phyloP scores from a whole-genome alignment of 1,140 invertebrate species.

The Drosophila kurseongensis region DNA sequence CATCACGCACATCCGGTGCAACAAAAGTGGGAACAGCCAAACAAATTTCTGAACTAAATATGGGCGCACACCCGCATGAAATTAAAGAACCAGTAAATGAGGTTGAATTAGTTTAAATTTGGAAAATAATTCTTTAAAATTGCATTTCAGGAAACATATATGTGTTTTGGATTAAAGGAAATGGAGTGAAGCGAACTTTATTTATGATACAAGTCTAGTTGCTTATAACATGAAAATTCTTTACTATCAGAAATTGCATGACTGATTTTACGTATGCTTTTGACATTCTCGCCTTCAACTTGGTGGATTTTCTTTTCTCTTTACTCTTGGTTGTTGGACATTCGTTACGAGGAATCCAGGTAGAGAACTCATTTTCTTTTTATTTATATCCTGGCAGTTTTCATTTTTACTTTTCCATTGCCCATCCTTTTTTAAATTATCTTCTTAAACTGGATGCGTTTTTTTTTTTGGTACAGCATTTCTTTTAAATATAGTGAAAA shows the following conservation, averaged over 20 bases:
- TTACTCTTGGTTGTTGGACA: background rate
- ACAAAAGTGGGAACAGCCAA: slow-evolving; percentile 23
- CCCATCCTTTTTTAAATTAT: background rate
- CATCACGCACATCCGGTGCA: slow-evolving; percentile 63
- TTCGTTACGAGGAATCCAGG: background rate
- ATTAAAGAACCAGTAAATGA: background rate
- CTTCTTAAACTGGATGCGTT: background rate
- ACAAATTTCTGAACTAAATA: slow-evolving; percentile 9
- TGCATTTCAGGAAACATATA: no score
- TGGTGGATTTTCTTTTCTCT: background rate
- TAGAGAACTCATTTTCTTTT: background rate
- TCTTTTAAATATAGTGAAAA: background rate
- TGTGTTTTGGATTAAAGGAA: no score
- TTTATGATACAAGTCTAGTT: no score
- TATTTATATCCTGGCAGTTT: no score
- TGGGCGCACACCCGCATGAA: background rate
- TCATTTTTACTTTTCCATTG: no score
- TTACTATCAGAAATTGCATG: slow-evolving; percentile 51
- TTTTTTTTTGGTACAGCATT: slow-evolving; percentile 12
- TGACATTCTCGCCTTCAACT: background rate
- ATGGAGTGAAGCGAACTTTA: no score
- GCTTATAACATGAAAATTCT: slow-evolving; percentile 1
- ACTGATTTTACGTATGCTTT: slow-evolving; percentile 21
- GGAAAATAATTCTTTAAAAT: no score
- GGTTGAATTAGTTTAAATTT: no score